phyloP scores from a whole-genome alignment of 2,797 vertebrate genomes.

The Diplodus puntazzo region DNA sequence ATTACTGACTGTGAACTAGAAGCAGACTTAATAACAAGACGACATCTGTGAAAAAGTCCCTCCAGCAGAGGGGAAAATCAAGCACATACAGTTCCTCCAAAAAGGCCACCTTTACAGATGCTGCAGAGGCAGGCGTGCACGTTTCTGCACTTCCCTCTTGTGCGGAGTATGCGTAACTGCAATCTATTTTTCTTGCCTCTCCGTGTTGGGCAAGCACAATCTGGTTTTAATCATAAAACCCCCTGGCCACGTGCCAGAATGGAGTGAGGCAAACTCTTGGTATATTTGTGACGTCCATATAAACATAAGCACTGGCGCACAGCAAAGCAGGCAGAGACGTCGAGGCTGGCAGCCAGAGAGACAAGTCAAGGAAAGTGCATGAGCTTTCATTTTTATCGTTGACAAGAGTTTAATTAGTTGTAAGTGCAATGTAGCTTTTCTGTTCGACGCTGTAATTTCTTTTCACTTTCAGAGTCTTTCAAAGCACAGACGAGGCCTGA shows the following conservation, averaged over 20 bases:
- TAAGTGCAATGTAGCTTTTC: slow-evolving; percentile 12
- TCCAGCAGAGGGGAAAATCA: slow-evolving; percentile 33
- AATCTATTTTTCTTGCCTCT: slow-evolving; percentile 78
- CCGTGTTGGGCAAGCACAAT: slow-evolving; percentile 78
- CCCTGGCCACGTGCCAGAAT: slow-evolving; percentile 75
- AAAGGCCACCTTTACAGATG: slow-evolving; percentile 52
- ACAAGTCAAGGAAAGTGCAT: neutral
- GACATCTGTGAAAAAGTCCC: slow-evolving; percentile 52
- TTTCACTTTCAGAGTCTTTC: slow-evolving; percentile 24
- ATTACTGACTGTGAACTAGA: slow-evolving; percentile 47
- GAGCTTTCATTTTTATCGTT: slow-evolving; percentile 10
- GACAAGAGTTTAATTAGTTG: slow-evolving; percentile 16
- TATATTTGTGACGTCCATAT: slow-evolving; percentile 78
- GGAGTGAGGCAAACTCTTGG: slow-evolving; percentile 77
- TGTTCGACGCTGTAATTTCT: slow-evolving; percentile 12
- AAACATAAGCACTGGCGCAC: slow-evolving; percentile 68
- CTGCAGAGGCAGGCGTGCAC: slow-evolving; percentile 38
- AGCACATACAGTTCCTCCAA: slow-evolving; percentile 23
- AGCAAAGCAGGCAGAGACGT: slow-evolving; percentile 22
- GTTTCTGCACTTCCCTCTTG: slow-evolving; percentile 82
- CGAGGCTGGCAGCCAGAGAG: slow-evolving; percentile 30
- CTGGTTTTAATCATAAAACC: slow-evolving; percentile 89
- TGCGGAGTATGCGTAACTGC: slow-evolving; percentile 83
- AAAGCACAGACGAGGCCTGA: slow-evolving; percentile 43
- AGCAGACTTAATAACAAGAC: slow-evolving; percentile 52